Evolutionary conservation across 2,888 invertebrate genomes (phyloP), one percentile per base, ranked within the genome.

Genomic region (Suillia variegata): DNA sequence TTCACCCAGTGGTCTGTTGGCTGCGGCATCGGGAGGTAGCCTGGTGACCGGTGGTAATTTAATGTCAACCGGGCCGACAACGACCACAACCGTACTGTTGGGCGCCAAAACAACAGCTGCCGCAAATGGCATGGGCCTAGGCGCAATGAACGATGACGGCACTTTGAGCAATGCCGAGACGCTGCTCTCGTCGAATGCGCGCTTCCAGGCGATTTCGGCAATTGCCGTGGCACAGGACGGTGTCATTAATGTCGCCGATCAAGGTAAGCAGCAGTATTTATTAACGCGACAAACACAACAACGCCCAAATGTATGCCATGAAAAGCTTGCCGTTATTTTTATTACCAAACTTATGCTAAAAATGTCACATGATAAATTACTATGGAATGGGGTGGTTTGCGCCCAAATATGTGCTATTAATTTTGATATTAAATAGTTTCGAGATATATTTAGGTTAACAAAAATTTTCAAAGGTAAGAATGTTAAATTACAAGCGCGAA

Each of bases 161-260:
- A 80, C 80, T n/a, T 61, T 80, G 56, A 91, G 90, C 65, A 92
- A 91, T 77, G 91, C 93, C 1, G 92, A 92, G 80, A 94, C 93
- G 21, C 82, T 95, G 65, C 83, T 96, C 20, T 95, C 96, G 1
- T 93, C 94, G 3, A 95, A 95, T 78, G 94, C 95, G 0, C 89
- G 92, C 78, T 94, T 96, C 83, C 92, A 91, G 71, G 89, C 92
- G 4, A 92, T 93, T 77, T 93, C 93, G 38, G 93, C 96, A 12
- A 86, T 98, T 45, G 92, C 96, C 12, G 95, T 98, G 38, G 94
- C 96, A 26, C 95, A 97, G 33, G 96, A 96, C 79, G 96, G 97
- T n/a, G 92, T 95, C 58, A 85, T 98, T 49, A 94, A 97, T 82
- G 91, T 98, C 54, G 95, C 97, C 38, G 98, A 99, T 84, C 94